Conservation (phyloP, 2,113 vertebrate genomes). For the Sorex fumeus region DNA sequence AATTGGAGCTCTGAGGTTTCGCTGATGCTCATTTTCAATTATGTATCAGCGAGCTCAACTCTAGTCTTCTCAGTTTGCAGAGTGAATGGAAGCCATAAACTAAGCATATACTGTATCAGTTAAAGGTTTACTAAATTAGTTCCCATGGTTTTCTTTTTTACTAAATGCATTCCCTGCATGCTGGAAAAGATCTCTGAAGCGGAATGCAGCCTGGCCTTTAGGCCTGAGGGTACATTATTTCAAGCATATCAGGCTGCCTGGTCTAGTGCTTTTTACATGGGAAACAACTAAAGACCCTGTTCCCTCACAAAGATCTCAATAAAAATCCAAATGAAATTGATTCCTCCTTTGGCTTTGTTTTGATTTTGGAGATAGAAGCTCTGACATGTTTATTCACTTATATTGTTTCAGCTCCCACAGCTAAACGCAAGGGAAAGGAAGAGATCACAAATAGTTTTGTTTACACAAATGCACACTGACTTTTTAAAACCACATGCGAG, state of each 20-base stretch:
- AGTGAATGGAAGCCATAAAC: conserved; percentile 75
- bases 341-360: conserved; percentile 68
- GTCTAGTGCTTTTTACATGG: conserved; percentile 82
- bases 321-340: conserved; percentile 75
- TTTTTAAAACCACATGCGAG: conserved; percentile 8
- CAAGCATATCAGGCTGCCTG: conserved; percentile 78
- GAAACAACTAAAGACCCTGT: conserved; percentile 82
- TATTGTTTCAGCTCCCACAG: conserved; percentile 58
- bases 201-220: conserved; percentile 84
- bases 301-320: conserved; percentile 79
- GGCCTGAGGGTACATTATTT: conserved; percentile 84
- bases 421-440: conserved; percentile 36
- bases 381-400: conserved; percentile 68
- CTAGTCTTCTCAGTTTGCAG: conserved; percentile 58
- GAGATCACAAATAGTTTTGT: neutral
- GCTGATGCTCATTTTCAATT: conserved; percentile 67
- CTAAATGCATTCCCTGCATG: conserved; percentile 80
- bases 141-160: conserved; percentile 81
- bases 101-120: conserved; percentile 72
- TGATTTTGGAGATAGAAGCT: conserved; percentile 68
- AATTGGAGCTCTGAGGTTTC: neutral
- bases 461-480: conserved; percentile 6
- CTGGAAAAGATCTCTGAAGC: conserved; percentile 87
- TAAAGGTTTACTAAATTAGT: conserved; percentile 84
- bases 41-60: conserved; percentile 46